Conservation (phyloP, 2,888 invertebrate genomes). For the Lasius fuliginosus region DNA sequence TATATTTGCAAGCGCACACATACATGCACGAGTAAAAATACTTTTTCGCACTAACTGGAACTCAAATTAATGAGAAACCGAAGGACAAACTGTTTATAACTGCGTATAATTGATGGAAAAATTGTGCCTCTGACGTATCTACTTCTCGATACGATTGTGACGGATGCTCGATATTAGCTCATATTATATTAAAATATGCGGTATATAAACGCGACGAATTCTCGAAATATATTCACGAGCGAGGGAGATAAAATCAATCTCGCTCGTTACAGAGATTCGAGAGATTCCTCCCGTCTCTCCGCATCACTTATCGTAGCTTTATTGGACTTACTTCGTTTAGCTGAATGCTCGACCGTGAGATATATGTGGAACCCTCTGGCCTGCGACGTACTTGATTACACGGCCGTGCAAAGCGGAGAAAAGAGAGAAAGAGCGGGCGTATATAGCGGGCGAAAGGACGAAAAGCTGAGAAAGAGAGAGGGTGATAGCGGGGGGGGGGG, state of each 20-base stretch:
- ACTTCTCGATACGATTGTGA: background rate
- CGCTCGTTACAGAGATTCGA: background rate
- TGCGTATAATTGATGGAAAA: background rate
- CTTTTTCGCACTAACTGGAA: no score
- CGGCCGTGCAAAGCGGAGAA: background rate
- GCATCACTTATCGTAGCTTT: background rate
- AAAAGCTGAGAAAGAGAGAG: background rate
- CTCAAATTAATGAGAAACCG: background rate
- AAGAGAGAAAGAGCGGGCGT: no score
- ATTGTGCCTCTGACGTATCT: background rate
- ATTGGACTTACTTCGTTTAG: conserved; percentile 27
- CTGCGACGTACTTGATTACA: background rate
- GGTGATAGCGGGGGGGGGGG: background rate
- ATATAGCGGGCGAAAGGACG: background rate
- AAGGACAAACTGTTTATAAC: background rate
- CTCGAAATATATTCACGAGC: background rate
- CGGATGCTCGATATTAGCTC: background rate
- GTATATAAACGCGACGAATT: background rate
- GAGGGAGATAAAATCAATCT: background rate
- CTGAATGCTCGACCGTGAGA: background rate
- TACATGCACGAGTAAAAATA: background rate
- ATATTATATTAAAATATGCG: background rate
- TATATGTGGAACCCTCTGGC: conserved; percentile 30
- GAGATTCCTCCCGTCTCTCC: background rate
- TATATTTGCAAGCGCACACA: no score